Base-by-base conservation (phyloP, 1,140 invertebrate species). In the Panagrolaimus sp. region DNA sequence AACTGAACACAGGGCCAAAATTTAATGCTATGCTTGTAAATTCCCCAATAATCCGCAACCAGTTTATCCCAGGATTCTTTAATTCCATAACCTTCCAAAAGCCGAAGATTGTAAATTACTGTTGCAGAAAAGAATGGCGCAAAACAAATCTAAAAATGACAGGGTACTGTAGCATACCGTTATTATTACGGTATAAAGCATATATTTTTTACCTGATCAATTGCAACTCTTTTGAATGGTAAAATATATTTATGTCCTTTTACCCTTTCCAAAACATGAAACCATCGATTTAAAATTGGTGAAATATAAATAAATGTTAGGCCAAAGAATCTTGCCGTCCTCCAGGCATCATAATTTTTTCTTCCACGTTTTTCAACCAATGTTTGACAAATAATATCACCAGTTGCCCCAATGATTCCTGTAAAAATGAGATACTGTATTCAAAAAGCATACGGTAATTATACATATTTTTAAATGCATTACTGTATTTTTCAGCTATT, bases 51-150 rank as follows among this genome's bases (percentile, higher is more conserved):
- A 32, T 75, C 43, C 7, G n/a, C 21, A 17, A 38, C 24, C 15
- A 74, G 26, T 52, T 69, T 72, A 15, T 75, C 32, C 65, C 64
- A 75, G n/a, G 71, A 72, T 65, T 72, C 73, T 28, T 43, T 43
- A 1, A 63, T 15, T 14, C 74, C 77, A 63, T 71, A 63, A 14
- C 72, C 72, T 73, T 73, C 73, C 15, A 73, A 28, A 3, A 73
- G 17, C 0, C 62, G 71, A 38, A 73, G 47, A 63, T 73, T 73
- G 66, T 73, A 75, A 28, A 73, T 75, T 15, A 73, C 55, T 9
- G 73, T 24, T 21, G 63, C 71, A 17, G 73, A 73, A 45, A 73
- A 74, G 26, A 72, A 24, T 44, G 72, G 72, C 2, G 72, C 72
- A 63, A 75, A 73, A 32, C n/a, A 67, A 10, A 69, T 44, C 65